phyloP scores from a whole-genome alignment of 2,888 invertebrate species.

The Argyresthia goedartella region DNA sequence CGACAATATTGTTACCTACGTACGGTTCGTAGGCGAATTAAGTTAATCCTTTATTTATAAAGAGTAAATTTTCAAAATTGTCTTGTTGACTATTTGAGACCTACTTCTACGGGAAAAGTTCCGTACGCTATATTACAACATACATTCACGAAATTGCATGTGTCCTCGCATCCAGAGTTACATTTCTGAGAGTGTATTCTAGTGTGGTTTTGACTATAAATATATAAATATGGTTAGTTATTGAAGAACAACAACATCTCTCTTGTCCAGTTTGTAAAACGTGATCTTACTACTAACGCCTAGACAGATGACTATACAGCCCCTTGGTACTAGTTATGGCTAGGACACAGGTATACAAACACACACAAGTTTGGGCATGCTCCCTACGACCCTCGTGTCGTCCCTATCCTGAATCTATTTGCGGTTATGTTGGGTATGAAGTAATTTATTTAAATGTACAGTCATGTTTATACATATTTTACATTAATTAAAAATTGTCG shows the following conservation, averaged over 20 bases:
- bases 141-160: slow-evolving; percentile 23
- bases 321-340: no score
- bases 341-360: not conserved
- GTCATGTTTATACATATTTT: slow-evolving; percentile 53
- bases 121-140: slow-evolving; percentile 26
- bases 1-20: not conserved
- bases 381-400: no score
- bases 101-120: slow-evolving; percentile 26
- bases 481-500: slow-evolving; percentile 58
- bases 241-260: not conserved
- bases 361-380: slow-evolving; percentile 33
- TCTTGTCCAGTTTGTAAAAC: not conserved
- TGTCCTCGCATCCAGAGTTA: slow-evolving; percentile 47
- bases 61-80: not conserved
- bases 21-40: not conserved
- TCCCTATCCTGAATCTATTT: slow-evolving; percentile 34
- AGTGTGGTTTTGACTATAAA: slow-evolving; percentile 21
- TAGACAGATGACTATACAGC: not conserved
- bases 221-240: no score
- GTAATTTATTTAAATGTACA: slow-evolving; percentile 58
- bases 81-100: not conserved
- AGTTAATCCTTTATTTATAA: slow-evolving; percentile 16
- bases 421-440: slow-evolving; percentile 34
- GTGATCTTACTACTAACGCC: not conserved
- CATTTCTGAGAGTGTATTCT: slow-evolving; percentile 53